Evolutionary conservation across 2,113 vertebrate genomes (phyloP), one percentile per base, ranked within the genome.

Genomic region (Polyodon spathula): DNA sequence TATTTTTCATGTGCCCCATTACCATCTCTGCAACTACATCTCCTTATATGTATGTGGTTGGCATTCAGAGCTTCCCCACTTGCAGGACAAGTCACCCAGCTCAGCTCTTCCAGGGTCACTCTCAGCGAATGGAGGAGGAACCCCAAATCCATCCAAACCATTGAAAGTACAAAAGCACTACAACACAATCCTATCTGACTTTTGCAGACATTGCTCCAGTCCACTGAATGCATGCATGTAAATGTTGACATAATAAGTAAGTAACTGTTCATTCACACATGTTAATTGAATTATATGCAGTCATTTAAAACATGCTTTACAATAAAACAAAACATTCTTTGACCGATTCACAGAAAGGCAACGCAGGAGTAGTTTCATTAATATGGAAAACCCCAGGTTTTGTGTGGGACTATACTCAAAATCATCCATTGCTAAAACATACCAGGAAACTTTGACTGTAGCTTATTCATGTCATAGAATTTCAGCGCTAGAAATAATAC

Each of bases 351-450:
- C 52, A 41, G 12, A 17, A 40, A 15, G 40, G 8, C 51, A 8
- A 11, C 50, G 53, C 42, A 16, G 37, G 42, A 56, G 54, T 48
- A 37, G 53, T 53, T 5, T 4, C 53, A 17, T 56, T 40, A 40
- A 42, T n/a, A 51, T 40, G 11, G 15, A 54, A 41, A 40, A 54
- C n/a, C 12, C 4, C 48, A 4, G 41, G 60, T 38, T 50, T 37
- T 56, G 15, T n/a, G 43, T 46, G 8, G 54, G 53, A 16, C 37
- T 50, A 48, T 57, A 37, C 37, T 40, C 16, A 40, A 37, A 9
- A 55, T 57, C 54, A 38, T 12, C 27, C 40, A 56, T 58, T 54
- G 53, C 6, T 40, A 39, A 58, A 37, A 56, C 59, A n/a, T 39
- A 56, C 59, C 42, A 58, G 38, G 16, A 14, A 39, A 46, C 44